Base-by-base conservation (phyloP, 2,113 vertebrate genomes). In the Sorex fumeus region DNA sequence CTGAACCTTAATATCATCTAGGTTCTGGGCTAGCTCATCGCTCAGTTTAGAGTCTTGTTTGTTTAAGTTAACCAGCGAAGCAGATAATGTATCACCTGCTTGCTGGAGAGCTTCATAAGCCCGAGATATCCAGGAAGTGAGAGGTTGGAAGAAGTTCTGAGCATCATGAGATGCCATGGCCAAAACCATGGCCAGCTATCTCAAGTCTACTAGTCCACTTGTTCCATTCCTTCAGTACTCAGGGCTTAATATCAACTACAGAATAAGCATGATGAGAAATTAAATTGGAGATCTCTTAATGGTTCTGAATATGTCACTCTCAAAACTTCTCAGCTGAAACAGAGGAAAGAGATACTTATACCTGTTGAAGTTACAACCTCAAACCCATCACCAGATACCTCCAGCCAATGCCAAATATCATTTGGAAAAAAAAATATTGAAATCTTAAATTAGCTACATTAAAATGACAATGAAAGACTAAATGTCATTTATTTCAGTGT, bases 91-190 rank as follows among this genome's bases (percentile, higher is more conserved):
- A 78, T 97, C 97, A 28, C 98, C 97, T n/a, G 97, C 97, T 91
- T 98, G 97, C 28, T 98, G 98, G 88, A 98, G 93, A 27, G 98
- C 97, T 96, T 98, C 98, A 0, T 98, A 98, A 74, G 98, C 91
- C 57, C 98, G 98, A 62, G 98, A 97, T 91, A 99, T 97, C 98
- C 98, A 98, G 69, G 98, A 97, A 16, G 98, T 98, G 47, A 99
- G 93, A 12, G 98, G 97, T 91, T 98, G 98, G 84, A 98, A 97
- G 94, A 98, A 97, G 92, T 95, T 98, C 69, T 95, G 97, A 88
- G 93, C 88, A 94, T 98, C 97, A 95, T 98, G 97, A 91, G 97
- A 97, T 21, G 98, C 97, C 98, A 98, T 98, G 95, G 69, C 93
- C 91, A 95, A 93, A 82, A 95, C 94, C 95, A 81, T 88, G 93